phyloP scores from a whole-genome alignment of 2,888 invertebrate genomes.

The Strigamia crassipes region DNA sequence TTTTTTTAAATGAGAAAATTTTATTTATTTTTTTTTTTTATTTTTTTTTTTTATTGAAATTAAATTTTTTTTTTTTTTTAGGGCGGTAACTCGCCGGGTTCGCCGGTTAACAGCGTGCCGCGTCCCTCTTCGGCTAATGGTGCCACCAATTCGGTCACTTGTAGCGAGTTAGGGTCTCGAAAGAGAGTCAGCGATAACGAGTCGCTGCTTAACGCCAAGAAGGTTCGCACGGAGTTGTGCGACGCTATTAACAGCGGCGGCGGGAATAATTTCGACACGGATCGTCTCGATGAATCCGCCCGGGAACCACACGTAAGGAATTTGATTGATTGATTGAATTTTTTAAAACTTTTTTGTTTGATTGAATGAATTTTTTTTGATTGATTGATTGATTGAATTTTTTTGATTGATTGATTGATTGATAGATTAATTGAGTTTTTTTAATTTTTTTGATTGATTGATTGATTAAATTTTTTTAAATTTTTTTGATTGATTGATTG shows the following conservation, averaged over 20 bases:
- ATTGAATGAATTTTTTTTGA: too few species aligned
- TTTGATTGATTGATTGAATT: too few species aligned
- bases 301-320: constrained; percentile 46
- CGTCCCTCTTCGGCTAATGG: constrained; percentile 46
- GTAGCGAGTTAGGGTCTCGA: constrained; percentile 19
- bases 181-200: constrained; percentile 36
- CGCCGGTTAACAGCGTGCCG: background rate
- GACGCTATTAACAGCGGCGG: background rate
- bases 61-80: background rate
- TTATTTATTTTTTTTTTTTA: background rate
- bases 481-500: too few species aligned
- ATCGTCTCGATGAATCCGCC: constrained; percentile 48
- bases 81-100: background rate
- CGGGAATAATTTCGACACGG: background rate
- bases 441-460: too few species aligned
- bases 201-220: constrained; percentile 12
- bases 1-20: too few species aligned
- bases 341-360: too few species aligned
- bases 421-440: too few species aligned
- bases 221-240: constrained; percentile 41
- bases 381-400: too few species aligned
- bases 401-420: too few species aligned
- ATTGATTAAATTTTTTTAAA: too few species aligned
- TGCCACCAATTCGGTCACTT: background rate
- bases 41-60: background rate